Evolutionary conservation across 2,888 invertebrate species (phyloP), one percentile per base, ranked within the genome.

Genomic region (Microplitis manilae): DNA sequence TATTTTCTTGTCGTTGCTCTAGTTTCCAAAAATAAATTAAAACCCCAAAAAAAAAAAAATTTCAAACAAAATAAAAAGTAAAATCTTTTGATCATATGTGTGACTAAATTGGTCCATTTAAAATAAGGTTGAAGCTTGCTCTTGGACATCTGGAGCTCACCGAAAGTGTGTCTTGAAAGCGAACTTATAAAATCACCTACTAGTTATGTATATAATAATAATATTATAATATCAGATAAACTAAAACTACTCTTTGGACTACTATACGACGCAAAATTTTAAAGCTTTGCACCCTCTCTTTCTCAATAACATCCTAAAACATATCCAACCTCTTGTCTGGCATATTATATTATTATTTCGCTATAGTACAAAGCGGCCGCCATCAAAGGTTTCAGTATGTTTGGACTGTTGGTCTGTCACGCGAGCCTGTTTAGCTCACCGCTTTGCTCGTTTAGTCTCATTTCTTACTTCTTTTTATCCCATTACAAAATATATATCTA

Each of bases 361-460:
- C 77, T 76, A 73, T 70, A 68, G 76, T 75, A 76, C 73, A 78
- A 74, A 76, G 83, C 86, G 85, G 85, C 84, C 76, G 74, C 75
- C 80, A 78, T 85, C 85, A 85, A 86, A 86, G 84, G 79, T 71
- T 77, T 77, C 79, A 77, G 76, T 81, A 80, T 82, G 80, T 82
- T 81, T 82, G 79, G 79, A 81, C 81, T 84, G 81, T 83, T 82
- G 79, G 81, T 80, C 80, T 81, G 85, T 85, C 85, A 85, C 84
- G 86, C 84, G 83, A 85, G 83, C 84, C 83, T 84, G 82, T 86
- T 86, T 85, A 83, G 83, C 82, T 82, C 81, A 50, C 50, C 13
- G 50, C 50, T 50, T 79, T 81, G 75, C 81, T 77, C 69, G 62
- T 13, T 13, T 50, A 8, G 13, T 50, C 59, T 76, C 67, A 20